Percentiles rank a stretch among this genome's conserved stretches.
phyloP scores from a whole-genome alignment of 1,140 invertebrate species.

The Hydropsyche tenuis region DNA sequence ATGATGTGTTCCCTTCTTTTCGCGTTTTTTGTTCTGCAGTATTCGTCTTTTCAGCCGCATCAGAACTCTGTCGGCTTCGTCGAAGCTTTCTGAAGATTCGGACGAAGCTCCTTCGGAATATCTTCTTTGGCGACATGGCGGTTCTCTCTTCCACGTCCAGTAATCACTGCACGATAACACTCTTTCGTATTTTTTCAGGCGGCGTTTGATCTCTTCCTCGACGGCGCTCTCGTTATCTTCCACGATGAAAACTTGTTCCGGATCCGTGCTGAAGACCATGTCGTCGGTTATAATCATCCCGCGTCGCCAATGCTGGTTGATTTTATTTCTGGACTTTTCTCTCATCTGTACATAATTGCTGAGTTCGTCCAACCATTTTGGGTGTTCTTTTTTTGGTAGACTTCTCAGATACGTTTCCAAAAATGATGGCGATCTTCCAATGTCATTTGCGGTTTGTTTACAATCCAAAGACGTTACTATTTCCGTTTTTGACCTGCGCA shows the following conservation, averaged over 20 bases:
- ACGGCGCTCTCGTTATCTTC: slow-evolving; percentile 55
- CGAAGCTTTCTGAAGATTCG: slow-evolving; percentile 62
- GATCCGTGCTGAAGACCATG: slow-evolving; percentile 28
- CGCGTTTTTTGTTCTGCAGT: slow-evolving; percentile 60
- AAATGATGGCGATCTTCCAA: slow-evolving; percentile 56
- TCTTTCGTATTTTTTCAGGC: slow-evolving; percentile 60
- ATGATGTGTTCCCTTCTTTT: slow-evolving; percentile 54
- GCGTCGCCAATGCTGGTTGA: slow-evolving; percentile 50
- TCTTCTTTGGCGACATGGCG: slow-evolving; percentile 52
- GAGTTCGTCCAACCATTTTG: slow-evolving; percentile 50
- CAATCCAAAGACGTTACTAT: slow-evolving; percentile 35
- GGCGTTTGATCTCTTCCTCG: slow-evolving; percentile 59
- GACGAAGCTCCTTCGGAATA: slow-evolving; percentile 54
- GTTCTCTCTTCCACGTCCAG: slow-evolving; percentile 52
- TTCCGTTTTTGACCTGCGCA: slow-evolving; percentile 44
- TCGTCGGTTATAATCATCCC: slow-evolving; percentile 45
- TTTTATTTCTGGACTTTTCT: slow-evolving; percentile 51
- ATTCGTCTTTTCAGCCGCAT: slow-evolving; percentile 61
- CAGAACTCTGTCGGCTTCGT: slow-evolving; percentile 61
- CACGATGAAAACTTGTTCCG: slow-evolving; percentile 32
- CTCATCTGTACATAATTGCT: slow-evolving; percentile 54
- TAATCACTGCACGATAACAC: slow-evolving; percentile 59
- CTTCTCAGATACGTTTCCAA: slow-evolving; percentile 62
- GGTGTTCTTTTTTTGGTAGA: slow-evolving; percentile 53
- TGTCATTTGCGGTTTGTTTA: neutral